Evolutionary conservation across 2,113 vertebrate species (phyloP), one percentile per base, ranked within the genome.

Genomic region (Apteryx owenii): DNA sequence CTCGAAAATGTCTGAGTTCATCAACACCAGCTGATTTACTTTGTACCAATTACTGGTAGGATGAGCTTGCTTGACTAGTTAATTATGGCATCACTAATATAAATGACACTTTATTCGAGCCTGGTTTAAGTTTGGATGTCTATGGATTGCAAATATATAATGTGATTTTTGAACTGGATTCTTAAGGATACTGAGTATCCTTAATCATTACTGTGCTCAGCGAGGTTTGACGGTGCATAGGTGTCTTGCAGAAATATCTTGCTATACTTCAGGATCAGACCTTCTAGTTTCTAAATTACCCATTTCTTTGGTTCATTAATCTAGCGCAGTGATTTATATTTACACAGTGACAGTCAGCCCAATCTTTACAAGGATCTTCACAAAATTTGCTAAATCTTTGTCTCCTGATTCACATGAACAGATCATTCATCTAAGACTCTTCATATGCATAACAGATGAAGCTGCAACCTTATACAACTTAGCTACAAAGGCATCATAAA

Each of bases 1-100:
- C 84, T 87, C 68, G 86, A 88, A 93, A 95, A 81, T 70, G 20
- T 84, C 75, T 93, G n/a, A 12, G 42, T 82, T 91, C 40, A 65
- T 69, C 76, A 36, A 20, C 42, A 28, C 12, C 92, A 58, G 56
- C 53, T 88, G 46, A 66, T 44, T 28, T 69, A 75, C 51, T 87
- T 90, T 80, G 26, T 69, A 64, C 33, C n/a, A 79, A 12, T 58
- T 56, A 46, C 54, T 81, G 31, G 44, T 85, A 73, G 44, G 50
- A 31, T 42, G 54, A 85, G 22, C 44, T 15, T 20, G 5, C 25
- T 73, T 66, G 79, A 48, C 31, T 31, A 19, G 38, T 70, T 86
- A 69, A 40, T 65, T 66, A 21, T 84, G 42, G 50, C 50, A 33
- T 72, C 64, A 48, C 33, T 50, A 68, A 65, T 14, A 75, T 20